Conservation (phyloP, 2,888 invertebrate species). For the Scaptomyza flava region DNA sequence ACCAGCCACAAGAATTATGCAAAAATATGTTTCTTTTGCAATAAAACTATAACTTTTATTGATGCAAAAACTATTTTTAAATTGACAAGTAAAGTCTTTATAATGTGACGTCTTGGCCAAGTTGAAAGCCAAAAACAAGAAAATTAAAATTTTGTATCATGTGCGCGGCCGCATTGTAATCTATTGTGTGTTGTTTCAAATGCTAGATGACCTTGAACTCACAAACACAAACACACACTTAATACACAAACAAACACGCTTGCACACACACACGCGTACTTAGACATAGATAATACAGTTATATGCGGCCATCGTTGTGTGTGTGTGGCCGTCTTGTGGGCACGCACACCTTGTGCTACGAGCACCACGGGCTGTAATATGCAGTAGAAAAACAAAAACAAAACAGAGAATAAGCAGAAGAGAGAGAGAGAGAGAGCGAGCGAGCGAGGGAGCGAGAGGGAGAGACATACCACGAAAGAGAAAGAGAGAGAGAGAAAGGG, state of each 20-base stretch:
- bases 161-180: constrained; percentile 63
- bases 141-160: constrained; percentile 61
- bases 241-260: constrained; percentile 7
- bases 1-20: constrained; percentile 54
- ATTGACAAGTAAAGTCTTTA: too few relatives aligned
- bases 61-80: too few relatives aligned
- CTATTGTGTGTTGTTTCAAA: constrained; percentile 80
- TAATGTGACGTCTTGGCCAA: not conserved
- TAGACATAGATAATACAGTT: constrained; percentile 40
- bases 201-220: constrained; percentile 83
- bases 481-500: constrained; percentile 44
- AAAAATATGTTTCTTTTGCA: constrained; percentile 30
- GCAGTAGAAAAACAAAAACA: constrained; percentile 56
- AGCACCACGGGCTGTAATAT: constrained; percentile 49
- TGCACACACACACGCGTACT: constrained; percentile 52
- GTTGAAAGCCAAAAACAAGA: constrained; percentile 19
- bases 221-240: constrained; percentile 54
- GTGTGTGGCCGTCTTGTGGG: constrained; percentile 61
- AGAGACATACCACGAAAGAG: not conserved
- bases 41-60: too few relatives aligned
- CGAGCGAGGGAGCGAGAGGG: not conserved
- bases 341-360: constrained; percentile 72
- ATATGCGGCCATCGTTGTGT: constrained; percentile 52
- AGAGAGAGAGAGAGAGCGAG: constrained; percentile 6
- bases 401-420: constrained; percentile 18